phyloP scores from a whole-genome alignment of 2,113 vertebrate genomes.

The Chrysochloris asiatica region DNA sequence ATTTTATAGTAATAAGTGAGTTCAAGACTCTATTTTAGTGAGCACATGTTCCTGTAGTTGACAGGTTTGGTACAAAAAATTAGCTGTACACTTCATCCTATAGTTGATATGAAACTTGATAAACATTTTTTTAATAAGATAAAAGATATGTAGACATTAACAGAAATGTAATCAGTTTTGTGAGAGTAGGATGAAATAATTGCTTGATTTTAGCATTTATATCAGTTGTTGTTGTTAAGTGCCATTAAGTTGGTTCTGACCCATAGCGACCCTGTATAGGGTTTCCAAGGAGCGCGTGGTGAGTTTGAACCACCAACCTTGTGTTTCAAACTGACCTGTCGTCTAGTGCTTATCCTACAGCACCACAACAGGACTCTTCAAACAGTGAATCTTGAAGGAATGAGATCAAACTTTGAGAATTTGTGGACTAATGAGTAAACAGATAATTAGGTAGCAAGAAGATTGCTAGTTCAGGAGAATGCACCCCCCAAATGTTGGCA shows the following conservation, averaged over 20 bases:
- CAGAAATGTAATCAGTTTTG: background rate
- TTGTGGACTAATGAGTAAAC: background rate
- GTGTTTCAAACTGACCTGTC: too few species aligned
- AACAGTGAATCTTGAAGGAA: too few species aligned
- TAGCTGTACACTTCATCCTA: background rate
- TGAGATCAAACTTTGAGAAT: slow-evolving; percentile 9
- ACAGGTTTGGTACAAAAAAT: background rate
- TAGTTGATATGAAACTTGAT: background rate
- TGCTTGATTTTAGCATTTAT: background rate
- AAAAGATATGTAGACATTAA: background rate
- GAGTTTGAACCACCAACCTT: too few species aligned
- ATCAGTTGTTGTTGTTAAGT: too few species aligned
- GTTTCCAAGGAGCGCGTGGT: too few species aligned
- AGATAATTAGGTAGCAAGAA: background rate
- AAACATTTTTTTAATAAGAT: background rate
- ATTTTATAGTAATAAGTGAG: background rate
- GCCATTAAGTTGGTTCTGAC: too few species aligned
- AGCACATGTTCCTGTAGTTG: background rate
- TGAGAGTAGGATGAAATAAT: background rate
- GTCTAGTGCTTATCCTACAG: too few species aligned
- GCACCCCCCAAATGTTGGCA: background rate
- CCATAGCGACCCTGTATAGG: too few species aligned
- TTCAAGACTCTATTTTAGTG: background rate
- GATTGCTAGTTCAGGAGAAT: background rate
- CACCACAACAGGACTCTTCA: too few species aligned